Percentiles rank a stretch among this genome's conserved stretches.
Conservation (phyloP, 2,888 invertebrate genomes). For the Nudaria mundana region DNA sequence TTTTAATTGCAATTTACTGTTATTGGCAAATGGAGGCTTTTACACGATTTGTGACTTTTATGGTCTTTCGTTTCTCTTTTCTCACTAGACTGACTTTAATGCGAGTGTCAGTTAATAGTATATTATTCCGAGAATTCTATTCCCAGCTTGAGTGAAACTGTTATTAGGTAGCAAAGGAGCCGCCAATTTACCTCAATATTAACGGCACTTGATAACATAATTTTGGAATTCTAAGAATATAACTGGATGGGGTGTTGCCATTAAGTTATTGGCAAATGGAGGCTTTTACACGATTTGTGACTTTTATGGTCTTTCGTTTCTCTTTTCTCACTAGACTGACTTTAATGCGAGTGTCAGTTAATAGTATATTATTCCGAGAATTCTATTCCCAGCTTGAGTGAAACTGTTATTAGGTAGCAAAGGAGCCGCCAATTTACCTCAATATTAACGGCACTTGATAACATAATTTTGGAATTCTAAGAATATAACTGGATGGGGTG, state of each 20-base stretch:
- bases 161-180: slow-evolving; percentile 17
- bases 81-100: too few relatives aligned
- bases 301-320: background rate
- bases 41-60: background rate
- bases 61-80: too few relatives aligned
- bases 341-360: too few relatives aligned
- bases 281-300: background rate
- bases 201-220: too few relatives aligned
- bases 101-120: too few relatives aligned
- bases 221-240: slow-evolving; percentile 7
- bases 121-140: slow-evolving; percentile 18
- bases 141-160: slow-evolving; percentile 19
- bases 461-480: slow-evolving; percentile 9
- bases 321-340: too few relatives aligned
- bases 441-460: too few relatives aligned
- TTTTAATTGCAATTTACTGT: slow-evolving; percentile 4
- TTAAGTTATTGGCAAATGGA: background rate
- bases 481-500: slow-evolving; percentile 4
- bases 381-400: slow-evolving; percentile 14
- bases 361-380: slow-evolving; percentile 16
- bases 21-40: slow-evolving; percentile 1
- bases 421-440: too few relatives aligned
- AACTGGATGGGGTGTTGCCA: slow-evolving; percentile 3
- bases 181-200: too few relatives aligned
- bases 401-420: slow-evolving; percentile 22